phyloP scores from a whole-genome alignment of 2,113 vertebrate genomes.

The Campylorhamphus procurvoides region DNA sequence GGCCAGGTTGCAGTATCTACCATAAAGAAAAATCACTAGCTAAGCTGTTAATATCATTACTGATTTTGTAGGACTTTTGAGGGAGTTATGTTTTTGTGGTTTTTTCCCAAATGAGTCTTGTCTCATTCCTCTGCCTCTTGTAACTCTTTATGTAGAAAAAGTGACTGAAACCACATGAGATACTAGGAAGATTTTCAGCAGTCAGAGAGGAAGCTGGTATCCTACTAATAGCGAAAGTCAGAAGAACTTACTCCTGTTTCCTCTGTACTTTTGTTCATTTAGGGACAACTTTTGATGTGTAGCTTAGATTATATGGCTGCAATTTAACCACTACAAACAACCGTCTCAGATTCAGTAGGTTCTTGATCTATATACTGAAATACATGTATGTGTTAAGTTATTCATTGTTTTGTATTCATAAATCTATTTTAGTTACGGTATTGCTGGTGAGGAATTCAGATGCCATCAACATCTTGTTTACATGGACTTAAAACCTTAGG shows the following conservation, averaged over 20 bases:
- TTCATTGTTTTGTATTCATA: background rate
- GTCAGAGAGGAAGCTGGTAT: background rate
- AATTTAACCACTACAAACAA: background rate
- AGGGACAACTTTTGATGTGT: background rate
- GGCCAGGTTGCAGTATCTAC: background rate
- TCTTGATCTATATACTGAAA: background rate
- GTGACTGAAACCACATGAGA: background rate
- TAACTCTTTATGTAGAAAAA: background rate
- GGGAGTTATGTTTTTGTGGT: accelerated
- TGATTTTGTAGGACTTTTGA: background rate
- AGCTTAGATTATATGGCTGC: background rate
- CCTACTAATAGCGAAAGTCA: background rate
- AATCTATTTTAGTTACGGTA: background rate
- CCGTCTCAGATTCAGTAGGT: background rate
- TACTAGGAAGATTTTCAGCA: background rate
- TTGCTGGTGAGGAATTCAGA: background rate
- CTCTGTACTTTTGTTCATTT: background rate
- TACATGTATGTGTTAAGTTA: background rate
- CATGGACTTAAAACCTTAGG: background rate
- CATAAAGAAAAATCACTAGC: background rate
- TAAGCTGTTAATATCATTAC: background rate
- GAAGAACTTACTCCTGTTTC: background rate
- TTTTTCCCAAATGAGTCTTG: background rate
- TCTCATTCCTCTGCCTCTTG: background rate
- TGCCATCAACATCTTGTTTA: background rate